Evolutionary conservation across 1,140 invertebrate species (phyloP).

Genomic region (Vanessa tameamea): DNA sequence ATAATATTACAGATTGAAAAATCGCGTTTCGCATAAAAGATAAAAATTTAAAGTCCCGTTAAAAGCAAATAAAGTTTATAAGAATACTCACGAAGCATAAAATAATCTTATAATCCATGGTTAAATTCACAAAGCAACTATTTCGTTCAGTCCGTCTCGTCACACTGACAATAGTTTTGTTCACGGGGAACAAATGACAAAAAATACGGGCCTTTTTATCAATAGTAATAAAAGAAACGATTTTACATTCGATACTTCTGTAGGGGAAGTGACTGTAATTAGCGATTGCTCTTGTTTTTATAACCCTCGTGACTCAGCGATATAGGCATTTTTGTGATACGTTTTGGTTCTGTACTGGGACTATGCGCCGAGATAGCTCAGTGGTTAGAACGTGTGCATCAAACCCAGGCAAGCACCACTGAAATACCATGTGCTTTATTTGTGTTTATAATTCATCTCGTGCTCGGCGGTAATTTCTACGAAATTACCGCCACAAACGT

Average conservation of each 20-base stretch:
- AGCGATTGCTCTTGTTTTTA: slow-evolving; percentile 31
- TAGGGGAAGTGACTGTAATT: slow-evolving; percentile 30
- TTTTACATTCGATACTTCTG: slow-evolving; percentile 23
- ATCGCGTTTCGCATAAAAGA: not conserved
- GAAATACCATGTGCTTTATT: too few species aligned
- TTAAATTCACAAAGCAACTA: slow-evolving; percentile 14
- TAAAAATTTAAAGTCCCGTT: not conserved
- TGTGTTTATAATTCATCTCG: too few species aligned
- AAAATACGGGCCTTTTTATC: slow-evolving; percentile 40
- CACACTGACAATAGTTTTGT: slow-evolving; percentile 11
- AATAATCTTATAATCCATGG: slow-evolving; percentile 18
- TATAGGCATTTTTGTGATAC: not conserved
- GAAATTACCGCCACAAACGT: too few species aligned
- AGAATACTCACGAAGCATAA: slow-evolving; percentile 29
- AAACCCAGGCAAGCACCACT: too few species aligned
- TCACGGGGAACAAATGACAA: slow-evolving; percentile 15
- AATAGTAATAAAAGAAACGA: slow-evolving; percentile 23
- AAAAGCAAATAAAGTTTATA: not conserved
- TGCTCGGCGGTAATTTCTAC: too few species aligned
- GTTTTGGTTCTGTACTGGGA: not conserved
- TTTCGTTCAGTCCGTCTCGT: not conserved
- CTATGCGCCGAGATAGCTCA: too few species aligned
- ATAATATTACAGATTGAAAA: not conserved
- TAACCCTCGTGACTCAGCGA: slow-evolving; percentile 19
- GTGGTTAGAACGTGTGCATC: too few species aligned